A percentile compares a stretch with the other conserved stretches of the same genome.
These are phyloP conservation scores for Scrobipalpa costella DNA, from an alignment of 2,888 invertebrate species.

Conservation along the genomic window DNA sequence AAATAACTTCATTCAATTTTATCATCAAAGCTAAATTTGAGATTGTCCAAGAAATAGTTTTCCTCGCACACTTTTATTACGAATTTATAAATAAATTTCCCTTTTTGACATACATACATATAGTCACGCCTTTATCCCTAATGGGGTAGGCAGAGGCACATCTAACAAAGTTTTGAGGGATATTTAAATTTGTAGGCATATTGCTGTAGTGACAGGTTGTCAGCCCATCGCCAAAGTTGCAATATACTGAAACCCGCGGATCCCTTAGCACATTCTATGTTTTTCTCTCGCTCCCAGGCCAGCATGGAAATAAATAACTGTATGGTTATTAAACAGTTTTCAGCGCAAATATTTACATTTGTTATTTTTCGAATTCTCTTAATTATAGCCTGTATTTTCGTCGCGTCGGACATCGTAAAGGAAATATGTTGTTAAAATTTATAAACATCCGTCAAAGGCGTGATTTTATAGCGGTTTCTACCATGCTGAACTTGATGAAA, in stretches of 20 bases:
- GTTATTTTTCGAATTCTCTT: not conserved
- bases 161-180: no score
- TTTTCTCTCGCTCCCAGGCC: no score
- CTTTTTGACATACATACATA: not conserved
- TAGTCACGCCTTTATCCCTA: no score
- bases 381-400: not conserved
- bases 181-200: no score
- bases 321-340: slow-evolving; percentile 18
- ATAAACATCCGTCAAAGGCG: not conserved
- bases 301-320: not conserved
- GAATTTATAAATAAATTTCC: not conserved
- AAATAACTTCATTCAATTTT: no score
- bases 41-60: not conserved
- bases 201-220: no score
- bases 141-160: no score
- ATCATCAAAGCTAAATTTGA: not conserved
- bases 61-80: not conserved
- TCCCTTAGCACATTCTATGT: no score
- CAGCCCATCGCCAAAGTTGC: no score
- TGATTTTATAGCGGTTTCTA: not conserved
- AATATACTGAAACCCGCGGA: no score
- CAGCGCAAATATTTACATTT: not conserved
- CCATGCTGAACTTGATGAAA: not conserved
- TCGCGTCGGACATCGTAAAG: not conserved
- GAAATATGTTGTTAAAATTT: not conserved